phyloP scores from a whole-genome alignment of 2,888 invertebrate genomes.

The Drosophila pegasa region DNA sequence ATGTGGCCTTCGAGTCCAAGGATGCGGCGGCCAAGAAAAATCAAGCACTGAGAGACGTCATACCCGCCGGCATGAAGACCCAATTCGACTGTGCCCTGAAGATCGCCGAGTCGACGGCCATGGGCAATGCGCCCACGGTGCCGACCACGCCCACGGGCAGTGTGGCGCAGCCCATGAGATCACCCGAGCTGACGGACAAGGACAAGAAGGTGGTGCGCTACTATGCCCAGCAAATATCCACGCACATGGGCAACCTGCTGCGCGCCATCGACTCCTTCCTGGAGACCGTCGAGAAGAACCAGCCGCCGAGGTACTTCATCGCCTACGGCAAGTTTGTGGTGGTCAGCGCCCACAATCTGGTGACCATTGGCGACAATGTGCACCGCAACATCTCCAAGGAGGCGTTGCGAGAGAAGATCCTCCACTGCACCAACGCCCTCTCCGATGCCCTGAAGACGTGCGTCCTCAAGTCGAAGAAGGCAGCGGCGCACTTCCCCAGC shows the following conservation, averaged over 20 bases:
- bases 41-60: conserved; percentile 89
- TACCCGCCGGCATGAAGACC: conserved; percentile 89
- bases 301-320: conserved; percentile 96
- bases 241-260: conserved; percentile 93
- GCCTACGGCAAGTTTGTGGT: conserved; percentile 98
- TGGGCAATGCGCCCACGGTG: conserved; percentile 82
- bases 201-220: conserved; percentile 94
- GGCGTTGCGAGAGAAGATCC: conserved; percentile 90
- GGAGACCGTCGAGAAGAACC: conserved; percentile 95
- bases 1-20: conserved; percentile 93
- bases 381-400: conserved; percentile 92
- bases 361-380: conserved; percentile 97
- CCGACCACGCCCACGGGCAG: conserved; percentile 51
- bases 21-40: conserved; percentile 89
- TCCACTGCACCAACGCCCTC: conserved; percentile 91
- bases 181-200: conserved; percentile 87
- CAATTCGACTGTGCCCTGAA: conserved; percentile 91
- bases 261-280: conserved; percentile 97
- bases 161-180: conserved; percentile 45
- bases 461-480: conserved; percentile 95
- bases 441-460: conserved; percentile 93
- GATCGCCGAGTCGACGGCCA: conserved; percentile 88
- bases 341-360: conserved; percentile 95
- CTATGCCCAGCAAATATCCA: conserved; percentile 94
- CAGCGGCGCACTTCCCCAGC: conserved; percentile 96